Evolutionary conservation across 1,140 invertebrate genomes (phyloP).

Genomic region (Atta cephalotes): DNA sequence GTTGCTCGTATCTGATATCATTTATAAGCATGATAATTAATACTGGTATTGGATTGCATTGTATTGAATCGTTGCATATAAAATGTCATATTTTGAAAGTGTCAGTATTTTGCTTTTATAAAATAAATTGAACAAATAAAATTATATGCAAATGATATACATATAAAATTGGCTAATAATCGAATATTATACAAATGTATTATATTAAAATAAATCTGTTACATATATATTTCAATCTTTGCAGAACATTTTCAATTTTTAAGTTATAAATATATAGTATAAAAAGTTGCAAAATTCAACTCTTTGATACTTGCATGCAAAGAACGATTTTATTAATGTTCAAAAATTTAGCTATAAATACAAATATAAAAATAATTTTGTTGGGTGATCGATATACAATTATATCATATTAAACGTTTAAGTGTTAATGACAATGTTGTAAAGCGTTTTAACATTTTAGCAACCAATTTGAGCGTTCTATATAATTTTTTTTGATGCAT

Average conservation of each 20-base stretch:
- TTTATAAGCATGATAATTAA: constrained; percentile 10
- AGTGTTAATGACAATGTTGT: too few species aligned
- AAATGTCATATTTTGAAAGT: constrained; percentile 5
- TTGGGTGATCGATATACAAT: too few species aligned
- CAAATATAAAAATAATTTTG: too few species aligned
- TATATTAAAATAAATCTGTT: constrained; percentile 9
- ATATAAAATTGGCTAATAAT: constrained; percentile 9
- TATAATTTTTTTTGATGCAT: too few species aligned
- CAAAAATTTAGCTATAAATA: too few species aligned
- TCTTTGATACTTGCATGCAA: not conserved
- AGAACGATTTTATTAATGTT: too few species aligned
- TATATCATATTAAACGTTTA: too few species aligned
- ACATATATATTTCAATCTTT: not conserved
- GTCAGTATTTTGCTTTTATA: not conserved
- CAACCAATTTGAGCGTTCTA: too few species aligned
- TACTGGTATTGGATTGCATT: not conserved
- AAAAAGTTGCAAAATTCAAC: constrained; percentile 16
- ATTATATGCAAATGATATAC: not conserved
- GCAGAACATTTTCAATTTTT: not conserved
- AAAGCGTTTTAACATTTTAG: too few species aligned
- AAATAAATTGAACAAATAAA: constrained; percentile 8
- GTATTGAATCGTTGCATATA: not conserved
- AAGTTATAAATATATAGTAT: not conserved
- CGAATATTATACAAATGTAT: not conserved
- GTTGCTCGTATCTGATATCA: not conserved